Evolutionary conservation across 1,140 invertebrate genomes (phyloP), one percentile per base, ranked within the genome.

Genomic region (Phocides pigmalion): DNA sequence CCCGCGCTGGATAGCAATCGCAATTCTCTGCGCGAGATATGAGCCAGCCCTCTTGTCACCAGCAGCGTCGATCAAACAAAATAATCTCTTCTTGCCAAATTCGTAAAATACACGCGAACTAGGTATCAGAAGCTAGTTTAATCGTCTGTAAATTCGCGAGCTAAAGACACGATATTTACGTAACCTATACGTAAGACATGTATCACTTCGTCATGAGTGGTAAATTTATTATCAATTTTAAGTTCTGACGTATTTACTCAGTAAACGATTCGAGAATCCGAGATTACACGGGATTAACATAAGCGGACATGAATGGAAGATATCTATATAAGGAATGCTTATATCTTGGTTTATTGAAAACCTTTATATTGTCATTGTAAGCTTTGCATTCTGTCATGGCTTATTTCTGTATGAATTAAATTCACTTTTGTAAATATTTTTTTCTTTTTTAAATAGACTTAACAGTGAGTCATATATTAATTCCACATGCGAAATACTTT

Each of bases 281-380:
- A 58, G 54, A 58, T 58, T 58, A 58, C 54, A 46, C 22, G 54
- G 22, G 54, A 44, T 59, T 59, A 59, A 46, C 41, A 59, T 59
- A 59, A 59, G 56, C 25, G 56, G 42, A 59, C 56, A 59, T 58
- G 54, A 58, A 58, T 58, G 54, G 41, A 58, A 58, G 41, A 44
- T 8, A 44, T 58, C 54, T 58, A 32, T 58, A 58, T 58, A 58
- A 58, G 54, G 54, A 58, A 46, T 6, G 9, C 20, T 25, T 46
- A 44, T 44, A 58, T 16, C 54, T 58, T 58, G 54, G 15, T 46
- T 59, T 59, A 59, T 59, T 59, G 56, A 59, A 59, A 59, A 59
- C 56, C 56, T 59, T 59, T 59, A 42, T 59, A 37, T 47, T 47
- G 56, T 28, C 17, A n/a, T 42, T 56, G 19, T 54, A 19, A 20